Evolutionary conservation across 1,140 invertebrate genomes (phyloP).

Genomic region (Chrysomallon squamiferum): DNA sequence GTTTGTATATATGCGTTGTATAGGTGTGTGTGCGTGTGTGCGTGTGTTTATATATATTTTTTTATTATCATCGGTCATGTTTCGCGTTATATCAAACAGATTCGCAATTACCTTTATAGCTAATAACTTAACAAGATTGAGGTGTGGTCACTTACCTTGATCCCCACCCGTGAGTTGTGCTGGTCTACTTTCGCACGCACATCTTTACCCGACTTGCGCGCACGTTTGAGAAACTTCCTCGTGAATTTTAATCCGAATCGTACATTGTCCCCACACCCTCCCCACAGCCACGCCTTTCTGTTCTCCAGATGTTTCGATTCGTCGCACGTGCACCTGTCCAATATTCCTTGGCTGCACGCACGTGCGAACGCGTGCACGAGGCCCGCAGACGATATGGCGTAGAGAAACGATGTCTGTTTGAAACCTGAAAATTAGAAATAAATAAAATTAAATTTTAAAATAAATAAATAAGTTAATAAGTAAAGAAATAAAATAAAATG

Average conservation of each 20-base stretch:
- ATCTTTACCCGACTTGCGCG: constrained; percentile 47
- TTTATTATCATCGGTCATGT: too few species aligned
- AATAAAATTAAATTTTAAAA: constrained; percentile 14
- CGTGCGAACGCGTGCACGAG: constrained; percentile 75
- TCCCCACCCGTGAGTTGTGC: constrained; percentile 73
- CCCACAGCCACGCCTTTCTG: constrained; percentile 69
- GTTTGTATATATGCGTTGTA: constrained; percentile 5
- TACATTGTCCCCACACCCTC: constrained; percentile 75
- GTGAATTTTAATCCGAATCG: constrained; percentile 71
- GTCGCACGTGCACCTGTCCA: constrained; percentile 74
- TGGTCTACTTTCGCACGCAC: constrained; percentile 68
- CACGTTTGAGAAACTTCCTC: constrained; percentile 69
- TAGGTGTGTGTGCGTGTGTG: too few species aligned
- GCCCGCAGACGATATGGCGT: constrained; percentile 73
- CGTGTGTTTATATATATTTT: too few species aligned
- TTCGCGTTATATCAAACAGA: too few species aligned
- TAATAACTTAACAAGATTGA: too few species aligned
- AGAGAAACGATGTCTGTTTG: constrained; percentile 75
- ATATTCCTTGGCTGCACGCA: constrained; percentile 70
- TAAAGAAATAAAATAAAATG: too few species aligned
- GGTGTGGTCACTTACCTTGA: constrained; percentile 65
- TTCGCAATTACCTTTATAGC: too few species aligned
- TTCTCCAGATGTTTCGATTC: constrained; percentile 54
- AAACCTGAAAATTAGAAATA: constrained; percentile 69
- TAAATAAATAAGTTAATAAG: too few species aligned